These are phyloP conservation scores for Lamellibrachia columna DNA, from an alignment of 2,888 invertebrate species.

Conservation along the genomic window DNA sequence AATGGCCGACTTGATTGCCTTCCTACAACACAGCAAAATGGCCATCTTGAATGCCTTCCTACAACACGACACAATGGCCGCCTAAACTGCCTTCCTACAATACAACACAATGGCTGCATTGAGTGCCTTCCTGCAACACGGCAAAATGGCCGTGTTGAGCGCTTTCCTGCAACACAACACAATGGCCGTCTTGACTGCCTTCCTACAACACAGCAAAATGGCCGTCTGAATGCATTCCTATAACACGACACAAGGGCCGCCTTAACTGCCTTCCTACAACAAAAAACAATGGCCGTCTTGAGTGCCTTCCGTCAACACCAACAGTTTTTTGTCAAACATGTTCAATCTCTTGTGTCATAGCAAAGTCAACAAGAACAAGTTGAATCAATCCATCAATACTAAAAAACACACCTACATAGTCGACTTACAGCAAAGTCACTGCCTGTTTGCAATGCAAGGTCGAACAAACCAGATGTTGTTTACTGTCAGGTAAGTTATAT, in stretches of 20 bases:
- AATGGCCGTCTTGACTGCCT: background rate
- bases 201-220: background rate
- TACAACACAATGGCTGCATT: slow-evolving; percentile 68
- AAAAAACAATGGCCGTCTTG: background rate
- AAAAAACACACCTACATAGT: background rate
- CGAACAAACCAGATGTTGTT: background rate
- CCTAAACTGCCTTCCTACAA: slow-evolving; percentile 65
- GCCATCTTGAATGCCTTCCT: background rate
- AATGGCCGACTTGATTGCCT: background rate
- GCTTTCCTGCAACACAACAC: background rate
- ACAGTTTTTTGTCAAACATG: background rate
- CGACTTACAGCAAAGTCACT: background rate
- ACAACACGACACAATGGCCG: background rate
- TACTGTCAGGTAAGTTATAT: background rate
- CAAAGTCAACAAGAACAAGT: background rate
- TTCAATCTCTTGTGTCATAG: too few relatives aligned
- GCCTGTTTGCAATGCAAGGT: background rate
- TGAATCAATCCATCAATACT: background rate
- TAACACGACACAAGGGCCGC: background rate
- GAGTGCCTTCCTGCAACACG: slow-evolving; percentile 65
- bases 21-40: background rate
- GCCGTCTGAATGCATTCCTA: too few relatives aligned
- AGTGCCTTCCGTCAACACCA: too few relatives aligned
- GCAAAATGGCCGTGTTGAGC: background rate
- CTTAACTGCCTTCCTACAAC: background rate